phyloP scores from a whole-genome alignment of 2,797 vertebrate species.

The Discoglossus pictus region DNA sequence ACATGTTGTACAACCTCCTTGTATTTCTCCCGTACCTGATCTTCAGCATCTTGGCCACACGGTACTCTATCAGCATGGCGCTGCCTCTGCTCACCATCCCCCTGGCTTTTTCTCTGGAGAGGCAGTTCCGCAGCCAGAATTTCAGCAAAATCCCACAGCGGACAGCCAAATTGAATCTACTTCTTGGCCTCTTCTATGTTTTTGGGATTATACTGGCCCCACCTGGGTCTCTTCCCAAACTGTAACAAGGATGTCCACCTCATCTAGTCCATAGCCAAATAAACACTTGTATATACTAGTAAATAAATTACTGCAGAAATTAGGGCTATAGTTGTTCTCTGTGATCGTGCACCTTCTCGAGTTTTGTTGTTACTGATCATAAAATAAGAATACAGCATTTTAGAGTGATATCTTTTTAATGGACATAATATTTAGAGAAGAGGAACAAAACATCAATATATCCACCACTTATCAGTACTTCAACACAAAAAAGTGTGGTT shows the following conservation, averaged over 20 bases:
- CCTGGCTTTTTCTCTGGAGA: constrained; percentile 92
- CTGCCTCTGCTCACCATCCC: constrained; percentile 93
- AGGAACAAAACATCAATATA: too few relatives aligned
- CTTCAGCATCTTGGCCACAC: constrained; percentile 91
- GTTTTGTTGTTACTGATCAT: too few relatives aligned
- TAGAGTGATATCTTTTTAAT: too few relatives aligned
- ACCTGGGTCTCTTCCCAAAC: constrained; percentile 80
- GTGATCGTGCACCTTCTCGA: too few relatives aligned
- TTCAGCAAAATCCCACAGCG: constrained; percentile 90
- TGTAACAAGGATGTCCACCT: constrained; percentile 58
- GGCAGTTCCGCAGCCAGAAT: constrained; percentile 86
- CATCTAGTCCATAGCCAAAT: too few relatives aligned
- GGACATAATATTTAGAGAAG: too few relatives aligned
- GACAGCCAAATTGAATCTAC: constrained; percentile 95
- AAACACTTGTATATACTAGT: too few relatives aligned
- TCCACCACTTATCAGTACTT: too few relatives aligned
- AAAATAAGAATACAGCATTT: too few relatives aligned
- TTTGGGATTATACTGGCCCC: constrained; percentile 90
- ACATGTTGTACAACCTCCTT: constrained; percentile 87
- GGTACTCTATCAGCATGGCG: constrained; percentile 93
- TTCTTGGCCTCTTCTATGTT: constrained; percentile 94
- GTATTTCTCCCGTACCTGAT: constrained; percentile 92
- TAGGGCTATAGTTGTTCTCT: too few relatives aligned
- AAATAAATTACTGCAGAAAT: too few relatives aligned
- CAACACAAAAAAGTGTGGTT: too few relatives aligned